phyloP scores from a whole-genome alignment of 2,797 vertebrate species.

The Atherinosoma microstoma region DNA sequence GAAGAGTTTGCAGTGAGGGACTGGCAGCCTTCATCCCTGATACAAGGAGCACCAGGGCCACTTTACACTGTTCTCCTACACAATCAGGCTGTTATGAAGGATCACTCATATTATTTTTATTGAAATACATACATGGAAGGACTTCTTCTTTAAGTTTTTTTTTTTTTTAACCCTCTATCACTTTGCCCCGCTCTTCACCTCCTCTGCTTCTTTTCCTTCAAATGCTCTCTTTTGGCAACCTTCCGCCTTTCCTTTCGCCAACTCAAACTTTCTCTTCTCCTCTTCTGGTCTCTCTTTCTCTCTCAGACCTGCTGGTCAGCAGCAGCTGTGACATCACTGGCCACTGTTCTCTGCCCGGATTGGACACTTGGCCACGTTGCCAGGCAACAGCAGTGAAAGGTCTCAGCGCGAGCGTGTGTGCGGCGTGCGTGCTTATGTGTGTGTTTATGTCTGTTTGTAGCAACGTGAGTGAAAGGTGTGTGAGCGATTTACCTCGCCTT shows the following conservation, averaged over 20 bases:
- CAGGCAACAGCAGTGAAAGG: conserved; percentile 88
- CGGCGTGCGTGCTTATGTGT: conserved; percentile 44
- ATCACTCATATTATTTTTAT: neutral
- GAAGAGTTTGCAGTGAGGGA: conserved; percentile 33
- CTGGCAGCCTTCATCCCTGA: conserved; percentile 25
- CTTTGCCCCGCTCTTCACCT: conserved; percentile 35
- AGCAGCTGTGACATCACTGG: conserved; percentile 87
- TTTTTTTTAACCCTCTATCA: conserved; percentile 9
- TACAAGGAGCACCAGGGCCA: conserved; percentile 36
- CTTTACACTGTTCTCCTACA: conserved; percentile 38
- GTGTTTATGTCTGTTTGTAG: conserved; percentile 81
- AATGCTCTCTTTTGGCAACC: conserved; percentile 36
- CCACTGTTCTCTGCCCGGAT: conserved; percentile 83
- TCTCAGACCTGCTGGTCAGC: conserved; percentile 83
- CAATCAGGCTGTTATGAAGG: neutral
- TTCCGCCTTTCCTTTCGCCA: conserved; percentile 55
- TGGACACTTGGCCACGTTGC: conserved; percentile 87
- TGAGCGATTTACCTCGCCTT: conserved; percentile 77
- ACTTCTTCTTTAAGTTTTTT: neutral
- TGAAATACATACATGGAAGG: conserved; percentile 30
- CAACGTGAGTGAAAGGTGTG: conserved; percentile 78
- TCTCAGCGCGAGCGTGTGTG: conserved; percentile 75
- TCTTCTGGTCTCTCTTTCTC: conserved; percentile 53
- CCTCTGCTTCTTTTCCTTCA: conserved; percentile 30
- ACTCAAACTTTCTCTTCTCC: conserved; percentile 74